Percentiles rank a stretch among this genome's conserved stretches.
phyloP scores from a whole-genome alignment of 2,113 vertebrate species.

The Albula goreensis region DNA sequence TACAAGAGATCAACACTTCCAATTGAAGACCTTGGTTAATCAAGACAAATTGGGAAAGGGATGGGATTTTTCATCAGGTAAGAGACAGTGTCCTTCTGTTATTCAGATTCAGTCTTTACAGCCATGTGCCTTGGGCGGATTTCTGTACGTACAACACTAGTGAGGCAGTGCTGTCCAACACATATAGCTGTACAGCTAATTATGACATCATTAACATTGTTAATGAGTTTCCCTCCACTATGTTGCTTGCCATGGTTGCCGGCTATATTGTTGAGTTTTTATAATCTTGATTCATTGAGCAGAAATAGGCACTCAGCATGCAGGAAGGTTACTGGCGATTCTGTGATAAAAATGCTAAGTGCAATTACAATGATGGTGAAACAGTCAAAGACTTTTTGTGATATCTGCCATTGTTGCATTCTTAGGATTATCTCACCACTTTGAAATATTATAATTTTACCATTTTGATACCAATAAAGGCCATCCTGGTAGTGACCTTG shows the following conservation, averaged over 20 bases:
- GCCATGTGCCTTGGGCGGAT: neutral
- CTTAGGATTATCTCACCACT: neutral
- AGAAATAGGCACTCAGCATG: too few relatives aligned
- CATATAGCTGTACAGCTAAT: too few relatives aligned
- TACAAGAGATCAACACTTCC: constrained; percentile 56
- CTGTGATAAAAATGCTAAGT: neutral
- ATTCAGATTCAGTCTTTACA: neutral
- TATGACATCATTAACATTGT: neutral
- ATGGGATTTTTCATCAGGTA: constrained; percentile 10
- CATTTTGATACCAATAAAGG: neutral
- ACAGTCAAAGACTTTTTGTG: too few relatives aligned
- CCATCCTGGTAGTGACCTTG: too few relatives aligned
- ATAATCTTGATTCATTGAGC: too few relatives aligned
- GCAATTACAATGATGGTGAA: too few relatives aligned
- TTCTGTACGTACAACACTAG: neutral
- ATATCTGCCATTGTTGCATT: neutral
- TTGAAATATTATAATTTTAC: neutral
- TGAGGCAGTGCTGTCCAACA: neutral
- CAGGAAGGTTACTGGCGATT: too few relatives aligned
- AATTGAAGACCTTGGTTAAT: constrained; percentile 60
- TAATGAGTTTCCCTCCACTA: neutral
- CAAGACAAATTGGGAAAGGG: constrained; percentile 58
- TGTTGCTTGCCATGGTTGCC: too few relatives aligned
- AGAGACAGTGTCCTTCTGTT: neutral
- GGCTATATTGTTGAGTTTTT: too few relatives aligned